phyloP scores from a whole-genome alignment of 2,113 vertebrate genomes.

The Capreolus pygargus region DNA sequence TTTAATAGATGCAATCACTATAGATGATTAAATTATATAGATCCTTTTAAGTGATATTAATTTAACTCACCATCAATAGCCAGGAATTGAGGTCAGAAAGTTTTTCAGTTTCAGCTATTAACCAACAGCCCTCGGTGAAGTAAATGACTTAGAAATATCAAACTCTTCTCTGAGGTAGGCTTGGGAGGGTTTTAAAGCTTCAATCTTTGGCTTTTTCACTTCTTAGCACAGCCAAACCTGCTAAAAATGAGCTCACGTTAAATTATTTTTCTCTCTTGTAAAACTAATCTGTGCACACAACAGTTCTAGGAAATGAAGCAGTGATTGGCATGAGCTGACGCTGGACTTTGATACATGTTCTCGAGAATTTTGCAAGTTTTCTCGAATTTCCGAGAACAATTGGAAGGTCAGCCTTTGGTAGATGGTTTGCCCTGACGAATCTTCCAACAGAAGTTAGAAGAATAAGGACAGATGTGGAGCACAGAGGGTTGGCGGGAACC shows the following conservation, averaged over 20 bases:
- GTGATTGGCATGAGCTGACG: neutral
- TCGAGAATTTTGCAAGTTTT: neutral
- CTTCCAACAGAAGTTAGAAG: neutral
- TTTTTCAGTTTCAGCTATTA: neutral
- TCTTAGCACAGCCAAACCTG: fast-evolving
- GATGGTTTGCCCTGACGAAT: neutral
- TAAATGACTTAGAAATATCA: neutral
- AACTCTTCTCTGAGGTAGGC: neutral
- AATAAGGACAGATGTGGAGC: fast-evolving
- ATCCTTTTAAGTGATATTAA: neutral
- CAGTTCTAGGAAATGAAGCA: neutral
- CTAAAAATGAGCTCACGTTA: slow-evolving; percentile 19
- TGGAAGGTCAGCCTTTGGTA: neutral
- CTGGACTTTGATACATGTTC: slow-evolving; percentile 35
- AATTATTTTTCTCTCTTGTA: slow-evolving; percentile 54
- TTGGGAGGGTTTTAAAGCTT: neutral
- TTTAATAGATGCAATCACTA: neutral
- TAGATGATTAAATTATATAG: neutral
- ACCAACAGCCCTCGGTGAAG: neutral
- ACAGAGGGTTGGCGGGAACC: fast-evolving
- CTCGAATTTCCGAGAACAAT: neutral
- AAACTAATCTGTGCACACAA: slow-evolving; percentile 14
- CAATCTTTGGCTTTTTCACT: neutral
- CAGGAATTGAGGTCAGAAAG: neutral
- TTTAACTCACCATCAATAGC: neutral